Conservation (phyloP, 1,140 invertebrate genomes). For the Rhyzopertha dominica region DNA sequence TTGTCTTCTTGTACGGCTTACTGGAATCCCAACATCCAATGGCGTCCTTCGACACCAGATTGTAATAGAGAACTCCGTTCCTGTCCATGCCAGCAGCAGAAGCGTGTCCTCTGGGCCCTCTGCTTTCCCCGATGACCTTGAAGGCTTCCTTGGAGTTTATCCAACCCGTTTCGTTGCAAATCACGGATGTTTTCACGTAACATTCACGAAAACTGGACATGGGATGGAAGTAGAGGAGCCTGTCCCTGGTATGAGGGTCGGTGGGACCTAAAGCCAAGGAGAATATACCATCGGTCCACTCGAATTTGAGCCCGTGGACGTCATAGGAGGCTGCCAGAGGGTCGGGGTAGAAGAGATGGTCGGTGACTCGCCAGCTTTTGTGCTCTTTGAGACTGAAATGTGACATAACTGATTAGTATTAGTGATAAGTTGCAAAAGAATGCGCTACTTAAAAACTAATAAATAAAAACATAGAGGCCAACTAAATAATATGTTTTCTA, state of each 20-base stretch:
- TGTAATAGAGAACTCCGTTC: conserved; percentile 70
- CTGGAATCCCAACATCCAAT: conserved; percentile 75
- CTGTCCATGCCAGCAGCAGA: conserved; percentile 65
- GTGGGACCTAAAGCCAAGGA: conserved; percentile 64
- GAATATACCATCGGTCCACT: conserved; percentile 78
- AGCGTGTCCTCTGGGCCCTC: conserved; percentile 60
- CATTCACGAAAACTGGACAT: conserved; percentile 75
- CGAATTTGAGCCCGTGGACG: conserved; percentile 64
- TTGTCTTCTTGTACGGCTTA: conserved; percentile 60
- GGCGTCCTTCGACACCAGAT: conserved; percentile 65
- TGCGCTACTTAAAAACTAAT: too few relatives aligned
- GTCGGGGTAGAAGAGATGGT: conserved; percentile 72
- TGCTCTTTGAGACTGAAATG: conserved; percentile 62
- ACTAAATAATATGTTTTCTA: too few relatives aligned
- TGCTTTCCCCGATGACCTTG: conserved; percentile 55
- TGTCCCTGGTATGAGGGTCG: conserved; percentile 49
- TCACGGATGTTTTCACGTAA: conserved; percentile 58
- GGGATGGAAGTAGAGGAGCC: conserved; percentile 69
- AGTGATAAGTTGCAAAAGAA: too few relatives aligned
- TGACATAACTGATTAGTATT: conserved; percentile 62
- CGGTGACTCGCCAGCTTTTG: conserved; percentile 65
- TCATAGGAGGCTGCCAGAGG: conserved; percentile 65
- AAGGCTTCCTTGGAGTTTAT: conserved; percentile 55
- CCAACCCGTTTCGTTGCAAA: conserved; percentile 55
- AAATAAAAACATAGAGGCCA: too few relatives aligned